Conservation (phyloP, 2,113 vertebrate genomes). For the Lipophrys pholis region DNA sequence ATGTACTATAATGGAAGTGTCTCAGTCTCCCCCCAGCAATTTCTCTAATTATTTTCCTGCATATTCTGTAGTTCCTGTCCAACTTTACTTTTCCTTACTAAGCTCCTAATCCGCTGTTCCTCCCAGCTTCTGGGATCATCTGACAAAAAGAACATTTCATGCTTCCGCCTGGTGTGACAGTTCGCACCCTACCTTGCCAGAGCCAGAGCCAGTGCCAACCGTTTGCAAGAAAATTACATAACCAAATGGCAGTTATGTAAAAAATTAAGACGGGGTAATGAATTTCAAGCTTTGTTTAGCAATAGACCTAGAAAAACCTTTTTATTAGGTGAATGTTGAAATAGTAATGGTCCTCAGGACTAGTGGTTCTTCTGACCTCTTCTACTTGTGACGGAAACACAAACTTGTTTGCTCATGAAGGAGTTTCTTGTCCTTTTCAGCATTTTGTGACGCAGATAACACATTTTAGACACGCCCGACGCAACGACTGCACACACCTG, state of each 20-base stretch:
- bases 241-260: constrained; percentile 78
- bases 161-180: constrained; percentile 64
- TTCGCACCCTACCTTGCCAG: constrained; percentile 57
- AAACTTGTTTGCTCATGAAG: neutral
- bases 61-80: constrained; percentile 12
- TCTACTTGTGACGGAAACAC: constrained; percentile 25
- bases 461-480: constrained; percentile 4
- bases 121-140: constrained; percentile 58
- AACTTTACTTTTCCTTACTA: constrained; percentile 33
- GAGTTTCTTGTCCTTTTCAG: neutral
- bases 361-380: constrained; percentile 13
- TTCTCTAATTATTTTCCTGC: constrained; percentile 32
- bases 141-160: constrained; percentile 75
- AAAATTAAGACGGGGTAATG: constrained; percentile 36
- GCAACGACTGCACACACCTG: constrained; percentile 1
- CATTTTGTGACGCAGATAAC: neutral
- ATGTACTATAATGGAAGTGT: neutral
- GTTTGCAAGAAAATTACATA: constrained; percentile 71
- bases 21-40: constrained; percentile 4
- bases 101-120: constrained; percentile 53
- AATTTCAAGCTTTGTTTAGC: constrained; percentile 39
- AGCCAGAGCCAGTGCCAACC: constrained; percentile 49
- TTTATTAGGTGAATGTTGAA: constrained; percentile 51
- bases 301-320: constrained; percentile 37
- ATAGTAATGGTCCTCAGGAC: constrained; percentile 25